Base-by-base conservation (phyloP, 2,888 invertebrate genomes). In the Pimpla rufipes region DNA sequence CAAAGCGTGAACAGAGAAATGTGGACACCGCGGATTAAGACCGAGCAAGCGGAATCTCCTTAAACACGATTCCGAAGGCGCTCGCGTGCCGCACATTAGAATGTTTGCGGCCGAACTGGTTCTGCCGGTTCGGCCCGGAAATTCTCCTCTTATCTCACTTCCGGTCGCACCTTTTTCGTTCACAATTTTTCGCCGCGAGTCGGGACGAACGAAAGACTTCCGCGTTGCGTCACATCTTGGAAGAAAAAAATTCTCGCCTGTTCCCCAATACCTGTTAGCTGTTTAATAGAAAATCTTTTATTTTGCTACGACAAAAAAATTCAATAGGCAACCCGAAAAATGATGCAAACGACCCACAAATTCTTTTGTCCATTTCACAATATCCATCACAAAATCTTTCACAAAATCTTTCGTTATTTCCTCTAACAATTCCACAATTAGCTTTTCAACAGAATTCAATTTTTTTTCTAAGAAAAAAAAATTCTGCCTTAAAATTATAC, bases 81-180 rank as follows among this genome's bases (percentile, higher is more conserved):
- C 3, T n/a, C 11, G n/a, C n/a, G n/a, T n/a, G n/a, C n/a, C n/a
- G n/a, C 10, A 45, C 45, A 45, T 47, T 55, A 11, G 18, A 23
- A 29, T 29, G 29, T n/a, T n/a, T 67, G 42, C 45, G 23, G 47
- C 47, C 13, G 29, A 47, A 67, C 8, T 67, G n/a, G 47, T 29
- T 47, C 0, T 23, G 4, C 13, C 29, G n/a, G 35, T n/a, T n/a
- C 21, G 13, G 23, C 13, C 11, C 47, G 23, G 16, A 52, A 74
- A 76, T 37, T 70, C 74, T 77, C 59, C 37, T 76, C 80, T 83
- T 81, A 85, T 84, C 42, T 71, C 79, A 55, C 64, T 86, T 85
- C 84, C 86, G 77, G 76, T 66, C 71, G 55, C 78, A 45, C 83
- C 67, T 68, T 57, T 77, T 73, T 35, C 73, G 68, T 13, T n/a